Base-by-base conservation (phyloP, 2,888 invertebrate species). In the Apantesis nais region DNA sequence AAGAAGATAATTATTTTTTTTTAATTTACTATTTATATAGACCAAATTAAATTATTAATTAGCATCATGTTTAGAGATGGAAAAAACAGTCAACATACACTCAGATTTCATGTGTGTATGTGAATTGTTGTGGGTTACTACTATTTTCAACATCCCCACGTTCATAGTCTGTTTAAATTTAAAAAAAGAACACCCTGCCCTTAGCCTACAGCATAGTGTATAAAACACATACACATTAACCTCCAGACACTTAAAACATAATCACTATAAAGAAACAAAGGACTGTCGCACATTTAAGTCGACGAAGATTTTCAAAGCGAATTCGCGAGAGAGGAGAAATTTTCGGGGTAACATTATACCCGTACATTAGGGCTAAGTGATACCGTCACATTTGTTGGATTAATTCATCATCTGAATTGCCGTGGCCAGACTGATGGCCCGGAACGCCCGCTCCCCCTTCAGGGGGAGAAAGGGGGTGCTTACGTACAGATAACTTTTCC, bases 371-470 rank as follows among this genome's bases (percentile, higher is more conserved):
- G 91, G 94, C 95, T 94, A 95, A 95, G 95, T 94, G 95, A 95
- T 95, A 93, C 90, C 94, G 94, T 93, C 95, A 95, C 95, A 94
- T 95, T 95, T 95, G 94, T 92, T 93, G 93, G 95, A 95, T 95
- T 95, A 95, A 95, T 95, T 95, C 95, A 95, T 95, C 95, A 95
- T 95, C 95, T 90, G 94, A 93, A 95, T 95, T 94, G 95, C 95
- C 94, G 93, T 93, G 95, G 94, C 95, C 94, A 94, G 93, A 93
- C 93, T 94, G 95, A 94, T 94, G 95, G 94, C 86, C 92, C 91
- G 92, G 91, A 93, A 92, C 92, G 89, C 89, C 91, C 86, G 84
- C 71, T 72, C 74, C 81, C 82, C 79, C 75, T 81, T 74, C 77
- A 75, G 71, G 73, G 71, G 73, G 75, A 71, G 67, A 64, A 67